Base-by-base conservation (phyloP, 2,797 vertebrate genomes). In the Muraenolepis orangiensis region DNA sequence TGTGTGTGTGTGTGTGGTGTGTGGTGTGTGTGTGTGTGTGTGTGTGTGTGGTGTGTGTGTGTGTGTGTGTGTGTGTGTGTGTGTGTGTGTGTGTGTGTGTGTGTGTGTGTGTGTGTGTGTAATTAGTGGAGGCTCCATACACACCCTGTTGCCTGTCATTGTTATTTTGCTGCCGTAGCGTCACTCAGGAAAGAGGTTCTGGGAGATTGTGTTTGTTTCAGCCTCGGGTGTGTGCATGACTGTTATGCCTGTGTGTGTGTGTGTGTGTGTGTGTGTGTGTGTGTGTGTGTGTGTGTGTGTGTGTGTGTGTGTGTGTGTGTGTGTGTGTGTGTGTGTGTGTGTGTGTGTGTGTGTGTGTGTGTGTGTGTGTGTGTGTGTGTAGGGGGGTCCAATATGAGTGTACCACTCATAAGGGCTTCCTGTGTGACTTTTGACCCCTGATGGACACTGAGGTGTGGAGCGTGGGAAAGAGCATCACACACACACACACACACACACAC, bases 171-270 rank as follows among this genome's bases (percentile, higher is more conserved):
- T 84, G 87, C 78, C 23, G 86, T 78, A 87, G 83, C 87, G 86
- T 91, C 88, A 90, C 78, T 90, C 91, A 91, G 90, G 90, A 93
- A 91, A 89, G 91, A 92, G 90, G 89, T 77, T 79, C 88, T 81
- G 78, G 89, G 87, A 86, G 87, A 90, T 87, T 91, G 85, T 91
- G 89, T 93, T 91, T 93, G 90, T 91, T 90, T 90, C 90, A 87
- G 82, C 67, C 51, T 14, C 81, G 90, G 86, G 88, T 72, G 87
- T 87, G 88, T 89, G n/a, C n/a, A 81, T 84, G 78, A 82, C 76
- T 10, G 61, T 79, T 72, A 64, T 81, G 71, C 70, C 36, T 67
- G 66, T 67, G 81, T 0, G 34, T 76, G 78, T 30, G 61, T 71
- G 74, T 76, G 69, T 72, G 75, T 51, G 75, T 76, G 70, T 71